phyloP scores from a whole-genome alignment of 2,113 vertebrate genomes.

The Galemys pyrenaicus region DNA sequence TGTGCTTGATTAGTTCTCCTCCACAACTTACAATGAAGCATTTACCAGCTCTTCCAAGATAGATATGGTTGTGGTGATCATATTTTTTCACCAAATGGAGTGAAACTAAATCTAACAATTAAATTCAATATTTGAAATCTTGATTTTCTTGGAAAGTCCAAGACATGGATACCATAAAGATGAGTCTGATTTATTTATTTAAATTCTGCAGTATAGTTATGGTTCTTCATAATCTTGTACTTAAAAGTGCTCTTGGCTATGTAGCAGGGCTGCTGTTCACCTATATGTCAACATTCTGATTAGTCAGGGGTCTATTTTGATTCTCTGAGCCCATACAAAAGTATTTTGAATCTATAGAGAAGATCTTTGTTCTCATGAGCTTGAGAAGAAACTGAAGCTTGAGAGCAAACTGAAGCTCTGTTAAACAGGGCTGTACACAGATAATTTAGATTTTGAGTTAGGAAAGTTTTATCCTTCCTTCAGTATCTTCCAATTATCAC shows the following conservation, averaged over 20 bases:
- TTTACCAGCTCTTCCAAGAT: not conserved
- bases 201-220: constrained; percentile 3
- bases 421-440: not conserved
- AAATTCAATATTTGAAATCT: constrained; percentile 56
- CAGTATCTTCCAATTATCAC: not conserved
- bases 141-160: constrained; percentile 23
- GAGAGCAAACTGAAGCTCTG: too few species aligned
- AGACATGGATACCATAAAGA: not conserved
- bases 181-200: constrained; percentile 46
- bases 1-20: constrained; percentile 38
- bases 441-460: constrained; percentile 35
- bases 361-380: not conserved
- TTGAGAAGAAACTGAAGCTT: too few species aligned
- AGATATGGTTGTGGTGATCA: not conserved
- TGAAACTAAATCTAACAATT: constrained; percentile 43
- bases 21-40: constrained; percentile 31
- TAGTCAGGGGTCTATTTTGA: not conserved
- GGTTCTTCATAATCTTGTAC: not conserved
- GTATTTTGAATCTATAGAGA: constrained; percentile 34
- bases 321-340: not conserved
- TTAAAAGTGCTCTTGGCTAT: not conserved
- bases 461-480: not conserved
- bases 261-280: not conserved
- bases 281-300: constrained; percentile 18
- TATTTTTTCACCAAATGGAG: constrained; percentile 50